Evolutionary conservation across 2,888 invertebrate species (phyloP).

Genomic region (Spilosoma lubricipeda): DNA sequence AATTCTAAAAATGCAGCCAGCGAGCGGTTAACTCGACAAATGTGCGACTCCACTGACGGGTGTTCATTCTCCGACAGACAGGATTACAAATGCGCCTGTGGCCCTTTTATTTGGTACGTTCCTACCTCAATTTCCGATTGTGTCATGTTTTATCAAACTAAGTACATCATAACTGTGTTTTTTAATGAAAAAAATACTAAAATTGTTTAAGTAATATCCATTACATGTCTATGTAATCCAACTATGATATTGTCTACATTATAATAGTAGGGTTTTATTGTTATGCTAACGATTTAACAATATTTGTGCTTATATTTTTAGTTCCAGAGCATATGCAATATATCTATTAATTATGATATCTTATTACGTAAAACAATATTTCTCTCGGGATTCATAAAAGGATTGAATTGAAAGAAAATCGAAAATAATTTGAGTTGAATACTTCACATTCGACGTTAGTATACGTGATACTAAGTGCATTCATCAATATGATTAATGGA

Average conservation of each 20-base stretch:
- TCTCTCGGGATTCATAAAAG: slow-evolving; percentile 60
- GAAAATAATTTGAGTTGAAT: slow-evolving; percentile 56
- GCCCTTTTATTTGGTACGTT: slow-evolving; percentile 57
- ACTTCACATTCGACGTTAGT: slow-evolving; percentile 59
- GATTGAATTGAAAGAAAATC: slow-evolving; percentile 62
- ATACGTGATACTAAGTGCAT: slow-evolving; percentile 71
- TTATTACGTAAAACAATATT: slow-evolving; percentile 51
- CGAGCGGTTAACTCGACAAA: slow-evolving; percentile 67
- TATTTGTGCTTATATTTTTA: neutral
- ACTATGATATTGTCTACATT: neutral
- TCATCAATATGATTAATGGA: slow-evolving; percentile 81
- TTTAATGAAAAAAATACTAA: too few species aligned
- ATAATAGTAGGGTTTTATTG: neutral
- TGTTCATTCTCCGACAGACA: slow-evolving; percentile 36
- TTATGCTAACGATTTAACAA: neutral
- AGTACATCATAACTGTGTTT: neutral
- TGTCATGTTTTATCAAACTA: slow-evolving; percentile 28
- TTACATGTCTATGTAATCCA: neutral
- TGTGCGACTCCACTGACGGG: slow-evolving; percentile 62
- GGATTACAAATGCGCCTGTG: slow-evolving; percentile 64
- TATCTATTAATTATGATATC: slow-evolving; percentile 1
- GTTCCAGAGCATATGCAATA: neutral
- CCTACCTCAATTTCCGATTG: slow-evolving; percentile 43
- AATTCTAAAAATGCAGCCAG: slow-evolving; percentile 83
- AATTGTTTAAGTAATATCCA: too few species aligned